These are phyloP conservation scores for Pocillopora grandis DNA, from an alignment of 92 coral and sea anemone species.

Conservation along the genomic window DNA sequence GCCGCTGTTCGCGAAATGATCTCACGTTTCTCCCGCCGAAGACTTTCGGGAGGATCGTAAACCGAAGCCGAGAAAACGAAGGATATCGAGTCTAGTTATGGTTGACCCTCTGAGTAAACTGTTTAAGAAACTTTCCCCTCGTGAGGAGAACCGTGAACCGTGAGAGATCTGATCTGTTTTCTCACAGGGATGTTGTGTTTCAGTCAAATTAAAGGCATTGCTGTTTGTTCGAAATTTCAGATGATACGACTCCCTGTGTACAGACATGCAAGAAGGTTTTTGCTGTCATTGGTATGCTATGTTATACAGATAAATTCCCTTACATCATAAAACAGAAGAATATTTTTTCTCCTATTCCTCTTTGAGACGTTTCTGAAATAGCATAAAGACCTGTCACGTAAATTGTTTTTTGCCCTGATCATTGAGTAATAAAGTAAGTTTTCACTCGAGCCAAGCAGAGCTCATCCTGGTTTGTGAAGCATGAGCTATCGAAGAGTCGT, in stretches of 20 bases:
- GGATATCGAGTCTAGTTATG: not conserved
- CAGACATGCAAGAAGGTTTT: conserved; percentile 91
- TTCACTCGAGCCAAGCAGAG: not conserved
- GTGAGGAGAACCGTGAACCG: not conserved
- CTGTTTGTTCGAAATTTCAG: conserved; percentile 40
- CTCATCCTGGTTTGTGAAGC: not conserved
- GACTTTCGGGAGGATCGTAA: too few species aligned
- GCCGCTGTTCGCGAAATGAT: not conserved
- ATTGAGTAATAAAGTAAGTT: too few species aligned
- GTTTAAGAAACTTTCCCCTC: too few species aligned
- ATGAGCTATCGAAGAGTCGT: too few species aligned
- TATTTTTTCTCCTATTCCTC: too few species aligned
- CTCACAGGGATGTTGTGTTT: not conserved
- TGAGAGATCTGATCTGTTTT: too few species aligned
- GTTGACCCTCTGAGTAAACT: not conserved
- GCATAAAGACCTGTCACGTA: too few species aligned
- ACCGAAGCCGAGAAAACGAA: too few species aligned
- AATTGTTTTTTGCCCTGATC: too few species aligned
- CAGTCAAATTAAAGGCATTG: not conserved
- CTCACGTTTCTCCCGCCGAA: too few species aligned
- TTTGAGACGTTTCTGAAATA: too few species aligned
- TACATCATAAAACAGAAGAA: too few species aligned
- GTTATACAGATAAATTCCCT: not conserved
- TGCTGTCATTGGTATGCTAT: conserved; percentile 82
- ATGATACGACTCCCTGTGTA: conserved; percentile 96